phyloP scores from a whole-genome alignment of 1,140 invertebrate species.

The Drosophila guanche region DNA sequence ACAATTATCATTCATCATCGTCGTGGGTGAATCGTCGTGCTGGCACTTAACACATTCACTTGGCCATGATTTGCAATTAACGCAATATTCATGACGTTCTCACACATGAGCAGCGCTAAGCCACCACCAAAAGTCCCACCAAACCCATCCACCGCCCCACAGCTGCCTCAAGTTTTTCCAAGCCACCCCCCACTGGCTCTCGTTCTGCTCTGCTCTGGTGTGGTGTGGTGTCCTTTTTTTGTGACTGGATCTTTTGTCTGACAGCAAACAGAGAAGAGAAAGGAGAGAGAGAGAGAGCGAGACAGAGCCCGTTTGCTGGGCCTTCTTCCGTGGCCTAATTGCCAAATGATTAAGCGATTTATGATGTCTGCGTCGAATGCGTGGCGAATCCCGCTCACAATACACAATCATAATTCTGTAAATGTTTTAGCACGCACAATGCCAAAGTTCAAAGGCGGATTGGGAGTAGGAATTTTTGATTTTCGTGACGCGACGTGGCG shows the following conservation, averaged over 20 bases:
- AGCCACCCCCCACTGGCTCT: slow-evolving; percentile 12
- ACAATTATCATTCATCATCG: slow-evolving; percentile 73
- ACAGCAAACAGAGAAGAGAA: slow-evolving; percentile 36
- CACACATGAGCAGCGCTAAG: slow-evolving; percentile 75
- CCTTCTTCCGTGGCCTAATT: slow-evolving; percentile 68
- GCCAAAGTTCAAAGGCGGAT: slow-evolving; percentile 30
- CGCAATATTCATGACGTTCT: slow-evolving; percentile 83
- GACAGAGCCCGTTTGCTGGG: slow-evolving; percentile 34
- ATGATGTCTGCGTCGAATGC: slow-evolving; percentile 80
- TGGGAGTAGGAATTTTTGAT: slow-evolving; percentile 2
- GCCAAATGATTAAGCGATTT: slow-evolving; percentile 84
- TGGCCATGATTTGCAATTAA: slow-evolving; percentile 83
- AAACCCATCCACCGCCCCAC: slow-evolving; percentile 8
- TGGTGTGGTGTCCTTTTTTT: slow-evolving; percentile 18
- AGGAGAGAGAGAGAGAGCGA: slow-evolving; percentile 7
- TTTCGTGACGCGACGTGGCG: slow-evolving; percentile 1
- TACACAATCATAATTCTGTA: slow-evolving; percentile 76
- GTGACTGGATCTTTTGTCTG: slow-evolving; percentile 44
- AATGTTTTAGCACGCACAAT: slow-evolving; percentile 77
- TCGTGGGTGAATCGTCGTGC: slow-evolving; percentile 49
- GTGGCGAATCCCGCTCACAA: slow-evolving; percentile 69
- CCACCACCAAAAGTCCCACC: slow-evolving; percentile 49
- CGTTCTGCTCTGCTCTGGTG: neutral
- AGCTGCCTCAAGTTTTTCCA: slow-evolving; percentile 48
- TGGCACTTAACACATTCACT: slow-evolving; percentile 82